Base-by-base conservation (phyloP, 2,888 invertebrate genomes). In the Glomeris marginata region DNA sequence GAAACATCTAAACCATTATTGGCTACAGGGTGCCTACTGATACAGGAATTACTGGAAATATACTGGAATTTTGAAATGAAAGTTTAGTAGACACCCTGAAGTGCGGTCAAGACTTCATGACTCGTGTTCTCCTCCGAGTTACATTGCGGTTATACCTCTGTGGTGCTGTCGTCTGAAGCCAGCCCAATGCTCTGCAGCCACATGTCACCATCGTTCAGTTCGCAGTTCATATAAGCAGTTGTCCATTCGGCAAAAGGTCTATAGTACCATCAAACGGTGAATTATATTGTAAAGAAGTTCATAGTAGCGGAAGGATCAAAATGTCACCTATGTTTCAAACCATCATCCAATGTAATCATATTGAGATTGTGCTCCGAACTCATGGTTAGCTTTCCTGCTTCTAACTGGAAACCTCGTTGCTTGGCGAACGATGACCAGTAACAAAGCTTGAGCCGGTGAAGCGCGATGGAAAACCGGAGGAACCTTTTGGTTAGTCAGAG, bases 341-440 rank as follows among this genome's bases (percentile, higher is more conserved):
- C 85, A 68, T 90, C 92, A 51, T 78, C 77, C 8, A 81, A 71
- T 0, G 82, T 77, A 43, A 80, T 76, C 15, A 92, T 70, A 0
- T 80, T 71, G 35, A 90, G 70, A 28, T 63, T 62, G 58, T 65
- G 70, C 49, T 69, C 68, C 2, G 86, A 84, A 59, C 84, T 84
- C 54, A 83, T 84, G 0, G 82, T 81, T 13, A 90, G 78, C 8
- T 86, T 56, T 44, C 81, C 82, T 0, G 88, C 86, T 4, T 81
- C 76, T 54, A 90, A 72, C 66, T 90, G 87, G 54, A 88, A 82
- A 1, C 95, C 95, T 54, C 87, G 78, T 64, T 92, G 91, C 74
- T 87, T 81, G 0, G 92, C 87, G 59, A 90, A 94, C 0, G 95
- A 95, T 77, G 95, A 92, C 97, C 95, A 97, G 70, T 97, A 97